Conservation (phyloP, 1,140 invertebrate species). For the Heliconius eleuchia region DNA sequence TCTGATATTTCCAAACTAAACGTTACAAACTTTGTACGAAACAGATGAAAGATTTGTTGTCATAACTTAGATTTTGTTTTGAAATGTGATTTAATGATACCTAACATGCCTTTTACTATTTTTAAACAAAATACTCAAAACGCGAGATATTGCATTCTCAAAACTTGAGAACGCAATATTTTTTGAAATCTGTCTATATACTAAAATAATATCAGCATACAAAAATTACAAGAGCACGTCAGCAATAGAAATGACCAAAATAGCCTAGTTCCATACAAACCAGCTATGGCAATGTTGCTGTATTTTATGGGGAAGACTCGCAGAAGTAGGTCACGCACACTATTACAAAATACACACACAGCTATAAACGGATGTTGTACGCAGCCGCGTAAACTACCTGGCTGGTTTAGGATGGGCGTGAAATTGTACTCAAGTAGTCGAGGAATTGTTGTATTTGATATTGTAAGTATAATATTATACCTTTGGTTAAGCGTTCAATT, state of each 20-base stretch:
- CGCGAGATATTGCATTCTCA: too few species aligned
- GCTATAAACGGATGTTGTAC: conserved; percentile 31
- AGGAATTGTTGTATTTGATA: not conserved
- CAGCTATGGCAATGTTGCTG: conserved; percentile 22
- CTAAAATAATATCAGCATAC: not conserved
- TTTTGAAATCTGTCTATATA: not conserved
- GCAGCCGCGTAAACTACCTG: conserved; percentile 37
- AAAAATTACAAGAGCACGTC: not conserved
- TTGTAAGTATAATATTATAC: conserved; percentile 20
- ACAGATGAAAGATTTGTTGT: too few species aligned
- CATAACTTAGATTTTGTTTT: too few species aligned
- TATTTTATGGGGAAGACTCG: conserved; percentile 31
- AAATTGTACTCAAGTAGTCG: conserved; percentile 16
- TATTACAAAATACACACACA: conserved; percentile 33
- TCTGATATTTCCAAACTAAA: too few species aligned
- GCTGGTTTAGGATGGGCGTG: conserved; percentile 24
- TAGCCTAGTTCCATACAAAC: conserved; percentile 21
- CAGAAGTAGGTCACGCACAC: conserved; percentile 58
- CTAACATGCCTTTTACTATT: too few species aligned
- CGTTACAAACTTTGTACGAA: too few species aligned
- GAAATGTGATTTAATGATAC: too few species aligned
- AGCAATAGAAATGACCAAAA: conserved; percentile 26
- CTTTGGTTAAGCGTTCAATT: conserved; percentile 16
- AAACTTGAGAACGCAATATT: too few species aligned
- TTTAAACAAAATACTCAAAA: too few species aligned